Base-by-base conservation (phyloP, 2,797 vertebrate genomes). In the Momotus momota region DNA sequence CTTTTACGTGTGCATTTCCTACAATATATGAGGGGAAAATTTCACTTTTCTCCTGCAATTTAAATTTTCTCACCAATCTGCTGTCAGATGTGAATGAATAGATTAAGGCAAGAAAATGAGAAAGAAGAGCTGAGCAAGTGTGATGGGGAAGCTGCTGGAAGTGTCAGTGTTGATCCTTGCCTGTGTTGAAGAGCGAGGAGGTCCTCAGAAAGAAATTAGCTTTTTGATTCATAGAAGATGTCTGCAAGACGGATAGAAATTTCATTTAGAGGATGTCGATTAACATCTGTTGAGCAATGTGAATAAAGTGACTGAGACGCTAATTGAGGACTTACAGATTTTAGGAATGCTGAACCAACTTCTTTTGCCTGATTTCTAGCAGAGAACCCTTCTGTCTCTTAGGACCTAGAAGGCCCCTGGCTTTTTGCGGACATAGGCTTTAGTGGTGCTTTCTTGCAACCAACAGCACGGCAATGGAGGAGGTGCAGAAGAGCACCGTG, bases 391-490 rank as follows among this genome's bases (percentile, higher is more conserved):
- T 61, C 29, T 54, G 10, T 15, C 48, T 93, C 40, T 41, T 31
- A 35, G 49, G 38, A 51, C 10, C 19, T n/a, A 8, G 2, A 19
- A 61, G 29, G 5, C 46, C 83, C 19, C 26, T 87, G 52, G 51
- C 4, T 21, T n/a, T 12, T 49, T 29, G 41, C 10, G 35, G 25
- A 21, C 0, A 0, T 1, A 58, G 26, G 11, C 14, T 26, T 61
- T 5, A 41, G 33, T 10, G 66, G 8, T 60, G n/a, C 8, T 38
- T 4, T 23, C 66, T 81, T 29, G 15, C 26, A 77, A 14, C 46
- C 41, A 64, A 49, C 33, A 33, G 27, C 45, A 62, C 27, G 43
- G 11, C 33, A 22, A 69, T 8, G 72, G 26, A 82, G 79, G 35
- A 93, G 57, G 49, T n/a, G 2, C 2, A 48, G 46, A 38, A 31